Evolutionary conservation across 2,113 vertebrate species (phyloP), one percentile per base, ranked within the genome.

Genomic region (Natator depressus): DNA sequence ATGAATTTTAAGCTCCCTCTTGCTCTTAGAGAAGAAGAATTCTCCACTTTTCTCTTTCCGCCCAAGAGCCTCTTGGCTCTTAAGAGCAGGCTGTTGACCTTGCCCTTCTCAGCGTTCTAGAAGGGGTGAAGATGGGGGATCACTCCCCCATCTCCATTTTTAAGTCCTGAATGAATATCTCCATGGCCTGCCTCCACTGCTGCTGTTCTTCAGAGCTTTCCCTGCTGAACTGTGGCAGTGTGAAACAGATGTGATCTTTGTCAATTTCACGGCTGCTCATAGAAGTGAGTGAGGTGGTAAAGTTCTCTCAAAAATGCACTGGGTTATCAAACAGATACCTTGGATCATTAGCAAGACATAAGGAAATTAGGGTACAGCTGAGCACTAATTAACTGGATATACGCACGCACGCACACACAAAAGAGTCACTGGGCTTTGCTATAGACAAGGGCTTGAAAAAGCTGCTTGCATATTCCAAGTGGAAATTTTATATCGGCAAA

Each of bases 81-180:
- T 54, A 27, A 38, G 22, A 0, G 13, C 46, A 24, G 17, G 17
- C 31, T 62, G 9, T 75, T 90, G 57, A 49, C n/a, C 46, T 82
- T 87, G 54, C 10, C 46, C 25, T 6, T 38, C 49, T 46, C 20
- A 76, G 47, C 47, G 46, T 51, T 59, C 69, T 57, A 69, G 27
- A 65, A 31, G 8, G 54, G 59, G 17, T 11, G 42, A 10, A 53
- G 62, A 42, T 42, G 42, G 42, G 42, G 42, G 42, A 42, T 38
- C 38, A 0, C 0, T 59, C 24, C 29, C 19, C 0, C 0, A 22
- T 5, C 35, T 55, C 25, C 49, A 9, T 49, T 27, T 35, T 54
- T 59, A 29, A 59, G 57, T 29, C 57, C 25, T 27, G 57, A 59
- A 10, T 59, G 25, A 59, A 29, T 59, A 59, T 29, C 25, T 59